A percentile compares a stretch with the other conserved stretches of the same genome.
phyloP scores from a whole-genome alignment of 2,797 vertebrate genomes.

The Catamblyrhynchus diadema region DNA sequence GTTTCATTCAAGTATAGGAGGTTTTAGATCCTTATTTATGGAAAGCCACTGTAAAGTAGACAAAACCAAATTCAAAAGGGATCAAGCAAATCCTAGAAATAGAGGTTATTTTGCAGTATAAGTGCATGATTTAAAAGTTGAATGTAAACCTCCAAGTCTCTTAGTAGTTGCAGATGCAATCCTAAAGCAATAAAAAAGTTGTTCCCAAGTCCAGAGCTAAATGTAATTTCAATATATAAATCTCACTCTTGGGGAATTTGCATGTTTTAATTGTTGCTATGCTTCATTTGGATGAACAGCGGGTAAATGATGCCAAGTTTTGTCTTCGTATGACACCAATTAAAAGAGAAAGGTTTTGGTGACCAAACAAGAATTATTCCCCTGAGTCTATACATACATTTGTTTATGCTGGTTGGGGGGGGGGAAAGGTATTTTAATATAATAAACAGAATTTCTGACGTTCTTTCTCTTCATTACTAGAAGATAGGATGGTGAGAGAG shows the following conservation, averaged over 20 bases:
- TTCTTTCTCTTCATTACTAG: background rate
- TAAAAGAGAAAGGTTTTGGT: background rate
- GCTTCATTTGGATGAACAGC: background rate
- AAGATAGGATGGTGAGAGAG: background rate
- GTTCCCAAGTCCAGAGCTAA: background rate
- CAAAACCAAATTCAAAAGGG: background rate
- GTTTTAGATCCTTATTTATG: background rate
- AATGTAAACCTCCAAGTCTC: background rate
- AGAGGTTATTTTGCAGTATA: background rate
- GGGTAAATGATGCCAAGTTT: background rate
- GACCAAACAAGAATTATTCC: background rate
- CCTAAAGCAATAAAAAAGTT: background rate
- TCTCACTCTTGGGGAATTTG: background rate
- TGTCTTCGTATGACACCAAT: background rate
- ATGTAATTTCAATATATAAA: background rate
- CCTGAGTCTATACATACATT: background rate
- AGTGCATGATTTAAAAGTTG: background rate
- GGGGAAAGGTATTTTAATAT: background rate
- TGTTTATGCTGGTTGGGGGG: background rate
- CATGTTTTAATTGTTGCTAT: background rate
- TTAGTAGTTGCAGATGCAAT: background rate
- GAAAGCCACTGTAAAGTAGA: background rate
- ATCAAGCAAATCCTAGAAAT: background rate
- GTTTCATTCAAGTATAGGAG: background rate
- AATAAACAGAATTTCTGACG: background rate